Conservation (phyloP, 2,888 invertebrate genomes). For the Lacanobia oleracea region DNA sequence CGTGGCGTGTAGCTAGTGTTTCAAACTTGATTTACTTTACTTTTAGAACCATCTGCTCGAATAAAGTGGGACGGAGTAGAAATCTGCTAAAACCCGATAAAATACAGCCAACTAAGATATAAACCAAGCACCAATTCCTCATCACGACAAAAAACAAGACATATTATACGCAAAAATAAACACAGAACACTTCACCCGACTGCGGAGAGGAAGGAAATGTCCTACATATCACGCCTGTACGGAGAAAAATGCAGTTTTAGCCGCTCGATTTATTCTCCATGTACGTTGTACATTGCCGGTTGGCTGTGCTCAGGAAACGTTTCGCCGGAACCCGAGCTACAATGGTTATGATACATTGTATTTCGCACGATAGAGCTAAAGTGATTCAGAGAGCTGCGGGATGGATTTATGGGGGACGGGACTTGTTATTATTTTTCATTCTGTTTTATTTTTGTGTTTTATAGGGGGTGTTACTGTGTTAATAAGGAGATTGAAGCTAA, state of each 20-base stretch:
- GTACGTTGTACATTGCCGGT: constrained; percentile 71
- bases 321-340: constrained; percentile 77
- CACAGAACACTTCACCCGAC: constrained; percentile 64
- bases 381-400: constrained; percentile 73
- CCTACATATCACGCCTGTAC: constrained; percentile 67
- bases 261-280: constrained; percentile 70
- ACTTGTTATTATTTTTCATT: constrained; percentile 50
- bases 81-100: not conserved
- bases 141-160: constrained; percentile 43
- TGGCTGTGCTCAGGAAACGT: constrained; percentile 69
- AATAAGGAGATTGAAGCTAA: too few species aligned
- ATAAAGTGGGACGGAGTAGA: not conserved
- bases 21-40: not conserved
- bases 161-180: constrained; percentile 53
- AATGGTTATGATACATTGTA: constrained; percentile 85
- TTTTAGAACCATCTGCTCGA: not conserved
- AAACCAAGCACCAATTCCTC: constrained; percentile 28
- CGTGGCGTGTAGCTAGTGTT: not conserved
- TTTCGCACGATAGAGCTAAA: constrained; percentile 85
- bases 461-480: not conserved
- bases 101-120: not conserved
- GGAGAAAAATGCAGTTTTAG: constrained; percentile 72
- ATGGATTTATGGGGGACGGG: constrained; percentile 63
- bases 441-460: constrained; percentile 31
- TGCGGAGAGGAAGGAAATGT: constrained; percentile 70